Conservation (phyloP, 1,140 invertebrate species). For the Acromyrmex echinatior region DNA sequence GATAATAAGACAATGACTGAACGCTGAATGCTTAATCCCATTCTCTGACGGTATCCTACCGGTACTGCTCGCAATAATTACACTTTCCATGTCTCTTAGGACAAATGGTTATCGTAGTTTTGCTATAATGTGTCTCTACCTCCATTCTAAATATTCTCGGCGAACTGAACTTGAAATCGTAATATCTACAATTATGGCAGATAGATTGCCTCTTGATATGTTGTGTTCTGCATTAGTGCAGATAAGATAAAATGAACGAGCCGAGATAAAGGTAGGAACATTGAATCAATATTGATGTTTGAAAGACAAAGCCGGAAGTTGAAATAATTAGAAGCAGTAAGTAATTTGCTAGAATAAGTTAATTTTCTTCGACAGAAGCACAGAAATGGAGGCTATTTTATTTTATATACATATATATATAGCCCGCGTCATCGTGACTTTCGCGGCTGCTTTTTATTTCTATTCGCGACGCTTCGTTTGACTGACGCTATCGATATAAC, state of each 20-base stretch:
- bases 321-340: not conserved
- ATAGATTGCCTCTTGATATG: not conserved
- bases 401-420: not conserved
- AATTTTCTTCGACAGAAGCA: not conserved
- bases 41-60: not conserved
- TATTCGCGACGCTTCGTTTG: slow-evolving; percentile 31
- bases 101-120: not conserved
- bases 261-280: slow-evolving; percentile 6
- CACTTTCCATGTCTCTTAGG: not conserved
- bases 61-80: slow-evolving; percentile 25
- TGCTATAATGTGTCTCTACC: not conserved
- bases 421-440: slow-evolving; percentile 16
- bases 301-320: slow-evolving; percentile 33
- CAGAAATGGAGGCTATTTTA: not conserved
- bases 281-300: slow-evolving; percentile 37
- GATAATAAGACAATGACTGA: slow-evolving; percentile 18
- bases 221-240: not conserved
- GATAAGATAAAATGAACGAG: slow-evolving; percentile 47
- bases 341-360: not conserved
- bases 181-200: not conserved
- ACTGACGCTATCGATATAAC: slow-evolving; percentile 25
- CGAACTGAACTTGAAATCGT: slow-evolving; percentile 13
- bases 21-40: not conserved
- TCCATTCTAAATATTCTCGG: not conserved
- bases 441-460: slow-evolving; percentile 11